Base-by-base conservation (phyloP, 2,888 invertebrate genomes). In the Teinopalpus imperialis region DNA sequence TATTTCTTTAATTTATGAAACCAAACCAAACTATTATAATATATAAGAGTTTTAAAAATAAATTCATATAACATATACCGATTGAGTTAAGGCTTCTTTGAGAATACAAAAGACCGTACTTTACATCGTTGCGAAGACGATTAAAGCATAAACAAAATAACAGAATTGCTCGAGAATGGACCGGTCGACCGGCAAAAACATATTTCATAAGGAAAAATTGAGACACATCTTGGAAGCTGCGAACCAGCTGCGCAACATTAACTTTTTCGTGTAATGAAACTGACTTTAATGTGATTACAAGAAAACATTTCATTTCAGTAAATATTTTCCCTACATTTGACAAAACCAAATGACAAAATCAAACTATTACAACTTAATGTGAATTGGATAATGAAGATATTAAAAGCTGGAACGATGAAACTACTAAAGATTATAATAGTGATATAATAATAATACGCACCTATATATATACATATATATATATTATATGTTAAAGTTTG, bases 271-370 rank as follows among this genome's bases (percentile, higher is more conserved):
- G 21, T 51, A 46, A 42, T 41, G 37, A 45, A 43, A 39, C 49
- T 46, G 20, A 37, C 29, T 34, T 49, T 43, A 40, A 48, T 40
- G 24, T 43, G 6, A 39, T 39, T 40, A 34, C 13, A 40, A 23
- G 20, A 32, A 39, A 29, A 14, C 34, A 58, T 53, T 59, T 54
- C 56, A 54, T 51, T 51, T 42, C 48, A 48, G 48, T 34, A 36
- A 53, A 51, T 44, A n/a, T n/a, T n/a, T n/a, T n/a, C n/a, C n/a
- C n/a, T n/a, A n/a, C n/a, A n/a, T n/a, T n/a, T n/a, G n/a, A n/a
- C n/a, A n/a, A n/a, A n/a, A n/a, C n/a, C n/a, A n/a, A n/a, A n/a
- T n/a, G n/a, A n/a, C n/a, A n/a, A n/a, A n/a, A n/a, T n/a, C n/a
- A n/a, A n/a, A n/a, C n/a, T n/a, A n/a, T n/a, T n/a, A n/a, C n/a